Base-by-base conservation (phyloP, 2,797 vertebrate genomes). In the Lithobates pipiens region DNA sequence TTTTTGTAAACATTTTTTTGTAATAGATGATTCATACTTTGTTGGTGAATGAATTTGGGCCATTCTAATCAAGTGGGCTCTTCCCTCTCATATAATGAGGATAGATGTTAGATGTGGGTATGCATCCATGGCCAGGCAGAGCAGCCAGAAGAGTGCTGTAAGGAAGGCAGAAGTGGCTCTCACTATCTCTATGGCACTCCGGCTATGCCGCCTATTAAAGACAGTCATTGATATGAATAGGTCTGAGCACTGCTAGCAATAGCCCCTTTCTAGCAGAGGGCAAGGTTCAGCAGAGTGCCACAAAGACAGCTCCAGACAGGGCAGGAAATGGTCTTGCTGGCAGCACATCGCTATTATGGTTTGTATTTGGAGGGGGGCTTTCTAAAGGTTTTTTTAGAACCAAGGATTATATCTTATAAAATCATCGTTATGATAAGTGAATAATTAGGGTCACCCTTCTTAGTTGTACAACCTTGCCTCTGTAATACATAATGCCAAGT, bases 201-300 rank as follows among this genome's bases (percentile, higher is more conserved):
- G 72, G 61, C 44, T 81, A 34, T 81, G 73, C 70, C 74, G 70
- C 15, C 44, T 67, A 46, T 85, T 80, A 70, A 39, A 61, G 73
- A 77, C 72, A 81, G 84, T 81, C 84, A 86, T 86, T 86, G 84
- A 86, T 86, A 44, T 81, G 44, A 86, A 81, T 61, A 69, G 78
- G 71, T 74, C 65, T 67, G 57, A 74, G 70, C 82, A 42, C 65
- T 77, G 74, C 46, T 44, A 73, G 34, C 69, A 84, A 84, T 78
- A 65, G 77, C 25, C 46, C 50, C 25, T 76, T 81, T 81, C 73
- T 81, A 54, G 75, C 57, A 77, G 84, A 81, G 78, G 84, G 44
- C 78, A 86, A 69, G 73, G 84, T 86, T 86, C 84, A 86, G 72
- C 25, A 57, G 32, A 67, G 23, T 34, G 29, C 65, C 39, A 81